These are phyloP conservation scores for Clamator glandarius DNA, from an alignment of 2,797 vertebrate species.

Conservation along the genomic window DNA sequence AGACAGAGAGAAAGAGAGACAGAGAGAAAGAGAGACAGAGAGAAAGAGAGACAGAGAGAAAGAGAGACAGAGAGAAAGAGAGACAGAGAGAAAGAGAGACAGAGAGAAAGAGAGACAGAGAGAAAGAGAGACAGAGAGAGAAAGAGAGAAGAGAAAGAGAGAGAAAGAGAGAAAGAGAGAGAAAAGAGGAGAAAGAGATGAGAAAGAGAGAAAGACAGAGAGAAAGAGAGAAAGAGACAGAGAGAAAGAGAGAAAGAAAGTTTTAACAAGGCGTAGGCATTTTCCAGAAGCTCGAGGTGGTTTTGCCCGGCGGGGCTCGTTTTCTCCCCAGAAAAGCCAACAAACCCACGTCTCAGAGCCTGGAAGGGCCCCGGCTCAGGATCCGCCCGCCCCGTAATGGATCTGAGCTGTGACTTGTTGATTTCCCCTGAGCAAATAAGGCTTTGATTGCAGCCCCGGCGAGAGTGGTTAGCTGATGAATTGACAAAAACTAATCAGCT, in stretches of 20 bases:
- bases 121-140: too few species aligned
- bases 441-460: conserved; percentile 83
- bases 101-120: too few species aligned
- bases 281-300: background rate
- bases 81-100: too few species aligned
- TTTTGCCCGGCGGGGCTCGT: background rate
- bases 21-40: too few species aligned
- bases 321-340: background rate
- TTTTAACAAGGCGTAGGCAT: background rate
- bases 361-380: background rate
- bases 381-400: conserved; percentile 75
- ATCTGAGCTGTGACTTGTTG: conserved; percentile 90
- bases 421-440: conserved; percentile 96
- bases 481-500: conserved; percentile 99
- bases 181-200: too few species aligned
- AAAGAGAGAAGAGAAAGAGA: too few species aligned
- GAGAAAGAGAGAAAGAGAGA: too few species aligned
- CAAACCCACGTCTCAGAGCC: background rate
- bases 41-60: too few species aligned
- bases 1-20: too few species aligned
- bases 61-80: too few species aligned
- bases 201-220: too few species aligned
- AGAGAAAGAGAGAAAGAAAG: background rate
- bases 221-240: too few species aligned
- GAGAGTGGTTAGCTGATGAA: conserved; percentile 91